phyloP scores from a whole-genome alignment of 2,888 invertebrate genomes.

The Rutpela maculata region DNA sequence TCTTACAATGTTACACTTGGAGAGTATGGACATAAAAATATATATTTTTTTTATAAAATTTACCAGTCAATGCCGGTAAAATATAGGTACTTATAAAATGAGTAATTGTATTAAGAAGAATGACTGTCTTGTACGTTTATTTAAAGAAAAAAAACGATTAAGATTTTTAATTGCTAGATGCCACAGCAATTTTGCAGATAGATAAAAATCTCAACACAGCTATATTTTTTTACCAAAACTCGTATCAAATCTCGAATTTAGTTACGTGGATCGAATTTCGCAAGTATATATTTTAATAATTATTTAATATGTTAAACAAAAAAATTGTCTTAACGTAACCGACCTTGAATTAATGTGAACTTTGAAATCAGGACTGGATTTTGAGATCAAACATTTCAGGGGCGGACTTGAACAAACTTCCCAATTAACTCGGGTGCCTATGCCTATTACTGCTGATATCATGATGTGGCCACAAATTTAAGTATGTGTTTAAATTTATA shows the following conservation, averaged over 20 bases:
- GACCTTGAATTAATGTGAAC: slow-evolving; percentile 39
- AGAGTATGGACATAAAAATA: too few species aligned
- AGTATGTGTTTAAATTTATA: not conserved
- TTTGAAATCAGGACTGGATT: slow-evolving; percentile 37
- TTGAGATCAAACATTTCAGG: slow-evolving; percentile 20
- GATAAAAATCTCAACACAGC: not conserved
- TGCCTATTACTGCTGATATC: slow-evolving; percentile 16
- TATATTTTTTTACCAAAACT: slow-evolving; percentile 13
- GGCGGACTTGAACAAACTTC: slow-evolving; percentile 2
- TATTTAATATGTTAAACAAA: slow-evolving; percentile 37
- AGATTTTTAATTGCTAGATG: not conserved
- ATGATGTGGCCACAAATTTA: not conserved
- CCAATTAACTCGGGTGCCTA: slow-evolving; percentile 12
- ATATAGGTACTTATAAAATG: not conserved
- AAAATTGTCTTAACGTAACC: slow-evolving; percentile 33
- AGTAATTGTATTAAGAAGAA: not conserved
- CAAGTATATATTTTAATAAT: slow-evolving; percentile 31
- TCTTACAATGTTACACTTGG: too few species aligned
- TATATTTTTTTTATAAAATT: too few species aligned
- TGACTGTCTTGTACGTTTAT: not conserved
- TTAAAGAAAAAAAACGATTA: not conserved
- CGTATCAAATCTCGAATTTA: slow-evolving; percentile 12
- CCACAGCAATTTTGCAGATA: not conserved
- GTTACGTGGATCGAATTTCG: slow-evolving; percentile 1
- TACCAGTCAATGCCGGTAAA: too few species aligned